These are phyloP conservation scores for Caracal caracal DNA, from an alignment of 2,113 vertebrate species.

Conservation along the genomic window DNA sequence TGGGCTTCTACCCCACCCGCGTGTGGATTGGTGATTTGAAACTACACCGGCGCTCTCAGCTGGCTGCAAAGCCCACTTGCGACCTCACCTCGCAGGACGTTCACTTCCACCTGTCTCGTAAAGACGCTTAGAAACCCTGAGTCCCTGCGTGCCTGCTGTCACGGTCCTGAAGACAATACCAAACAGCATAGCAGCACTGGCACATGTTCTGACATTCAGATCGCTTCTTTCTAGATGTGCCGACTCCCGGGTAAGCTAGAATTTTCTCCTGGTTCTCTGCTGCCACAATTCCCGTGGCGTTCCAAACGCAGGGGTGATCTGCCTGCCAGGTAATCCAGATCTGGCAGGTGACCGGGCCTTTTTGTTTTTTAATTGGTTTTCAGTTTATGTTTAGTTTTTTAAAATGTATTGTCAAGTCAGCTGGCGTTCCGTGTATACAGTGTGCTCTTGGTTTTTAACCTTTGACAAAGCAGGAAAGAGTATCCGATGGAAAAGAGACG, in stretches of 20 bases:
- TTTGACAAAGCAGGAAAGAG: too few species aligned
- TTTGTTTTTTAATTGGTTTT: too few species aligned
- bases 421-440: too few species aligned
- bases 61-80: too few species aligned
- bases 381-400: too few species aligned
- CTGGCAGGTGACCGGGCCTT: background rate
- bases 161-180: background rate
- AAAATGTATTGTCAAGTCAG: too few species aligned
- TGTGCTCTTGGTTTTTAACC: too few species aligned
- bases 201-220: accelerated
- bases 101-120: accelerated
- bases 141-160: accelerated
- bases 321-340: accelerated
- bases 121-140: accelerated
- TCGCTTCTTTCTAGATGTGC: background rate
- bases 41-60: accelerated
- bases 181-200: accelerated
- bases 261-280: background rate
- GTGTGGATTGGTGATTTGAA: background rate
- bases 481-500: too few species aligned
- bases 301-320: accelerated
- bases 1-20: background rate
- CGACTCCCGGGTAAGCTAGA: background rate
- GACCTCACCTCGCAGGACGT: accelerated
- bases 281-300: background rate